Percentiles rank a stretch among this genome's conserved stretches.
Conservation (phyloP, 2,113 vertebrate species). For the Argyrosomus japonicus region DNA sequence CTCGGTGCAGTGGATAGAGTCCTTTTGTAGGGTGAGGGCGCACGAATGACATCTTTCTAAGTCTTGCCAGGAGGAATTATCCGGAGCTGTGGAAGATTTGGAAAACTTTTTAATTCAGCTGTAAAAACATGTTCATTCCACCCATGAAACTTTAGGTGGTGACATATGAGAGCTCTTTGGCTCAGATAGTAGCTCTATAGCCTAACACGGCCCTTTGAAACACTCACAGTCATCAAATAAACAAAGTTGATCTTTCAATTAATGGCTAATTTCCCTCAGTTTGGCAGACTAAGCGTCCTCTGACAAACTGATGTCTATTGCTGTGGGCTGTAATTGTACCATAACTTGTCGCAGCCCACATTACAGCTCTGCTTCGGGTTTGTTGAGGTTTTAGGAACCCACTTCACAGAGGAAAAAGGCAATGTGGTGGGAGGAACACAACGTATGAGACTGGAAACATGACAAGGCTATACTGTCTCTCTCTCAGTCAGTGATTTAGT, state of each 20-base stretch:
- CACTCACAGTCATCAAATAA: neutral
- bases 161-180: too few relatives aligned
- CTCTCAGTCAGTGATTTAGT: neutral
- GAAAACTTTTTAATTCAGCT: neutral
- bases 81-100: neutral
- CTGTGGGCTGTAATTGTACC: slow-evolving; percentile 33
- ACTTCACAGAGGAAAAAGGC: slow-evolving; percentile 56
- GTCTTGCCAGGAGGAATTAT: rapidly evolving
- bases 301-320: slow-evolving; percentile 12
- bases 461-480: slow-evolving; percentile 10
- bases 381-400: slow-evolving; percentile 59
- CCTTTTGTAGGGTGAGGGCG: neutral
- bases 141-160: neutral
- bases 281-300: neutral
- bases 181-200: neutral
- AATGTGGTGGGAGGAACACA: slow-evolving; percentile 41
- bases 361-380: slow-evolving; percentile 16
- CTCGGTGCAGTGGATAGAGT: slow-evolving; percentile 33
- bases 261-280: slow-evolving; percentile 10
- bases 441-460: slow-evolving; percentile 54
- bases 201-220: neutral
- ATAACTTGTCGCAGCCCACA: slow-evolving; percentile 36
- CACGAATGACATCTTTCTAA: rapidly evolving
- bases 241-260: slow-evolving; percentile 7
- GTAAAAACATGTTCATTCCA: neutral